Conservation (phyloP, 2,888 invertebrate species). For the Yponomeuta cagnagella region DNA sequence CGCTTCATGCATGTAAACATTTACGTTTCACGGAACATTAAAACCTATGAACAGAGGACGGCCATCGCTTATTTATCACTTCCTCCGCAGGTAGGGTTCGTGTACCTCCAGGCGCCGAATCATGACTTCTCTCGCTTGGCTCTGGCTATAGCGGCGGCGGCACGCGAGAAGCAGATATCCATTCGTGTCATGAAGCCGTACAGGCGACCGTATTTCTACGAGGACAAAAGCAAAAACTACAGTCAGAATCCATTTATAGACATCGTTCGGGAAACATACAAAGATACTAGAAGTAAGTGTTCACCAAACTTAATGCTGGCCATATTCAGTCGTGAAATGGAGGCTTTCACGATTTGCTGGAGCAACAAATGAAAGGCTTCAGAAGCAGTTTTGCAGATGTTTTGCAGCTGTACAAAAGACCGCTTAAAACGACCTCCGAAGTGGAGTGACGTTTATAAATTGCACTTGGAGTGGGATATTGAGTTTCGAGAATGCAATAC, state of each 20-base stretch:
- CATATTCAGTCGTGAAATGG: neutral
- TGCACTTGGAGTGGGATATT: neutral
- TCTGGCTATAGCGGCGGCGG: constrained; percentile 83
- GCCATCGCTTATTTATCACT: neutral
- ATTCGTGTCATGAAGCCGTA: constrained; percentile 75
- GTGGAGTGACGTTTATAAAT: neutral
- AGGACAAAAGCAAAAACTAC: constrained; percentile 79
- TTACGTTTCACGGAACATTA: neutral
- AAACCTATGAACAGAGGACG: neutral
- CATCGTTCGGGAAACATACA: constrained; percentile 87
- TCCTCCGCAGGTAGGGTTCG: constrained; percentile 81
- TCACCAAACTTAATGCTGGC: neutral
- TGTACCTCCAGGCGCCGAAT: constrained; percentile 87
- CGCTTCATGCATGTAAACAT: constrained; percentile 90
- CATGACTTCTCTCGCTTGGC: constrained; percentile 87
- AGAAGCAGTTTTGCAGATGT: neutral
- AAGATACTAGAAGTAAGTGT: constrained; percentile 90
- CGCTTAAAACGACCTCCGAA: neutral
- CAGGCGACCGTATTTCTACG: constrained; percentile 83
- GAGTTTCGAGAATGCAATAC: constrained; percentile 9
- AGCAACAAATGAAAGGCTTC: neutral
- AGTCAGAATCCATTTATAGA: constrained; percentile 89
- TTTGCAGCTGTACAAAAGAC: neutral
- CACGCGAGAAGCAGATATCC: constrained; percentile 81
- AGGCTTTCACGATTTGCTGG: neutral